Conservation (phyloP, 2,113 vertebrate genomes). For the Redunca redunca region DNA sequence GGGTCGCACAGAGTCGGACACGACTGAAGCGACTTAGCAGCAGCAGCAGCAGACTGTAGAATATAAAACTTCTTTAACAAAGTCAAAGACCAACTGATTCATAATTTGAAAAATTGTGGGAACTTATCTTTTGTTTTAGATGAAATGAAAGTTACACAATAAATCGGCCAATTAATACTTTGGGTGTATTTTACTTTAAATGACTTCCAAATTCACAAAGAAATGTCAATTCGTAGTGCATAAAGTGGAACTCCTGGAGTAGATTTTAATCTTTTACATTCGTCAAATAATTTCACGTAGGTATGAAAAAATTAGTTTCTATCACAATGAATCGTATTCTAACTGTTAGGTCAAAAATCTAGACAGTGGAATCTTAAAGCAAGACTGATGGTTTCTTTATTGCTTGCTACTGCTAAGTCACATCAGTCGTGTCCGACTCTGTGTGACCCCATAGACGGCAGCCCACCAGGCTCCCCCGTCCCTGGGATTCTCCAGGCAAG, state of each 20-base stretch:
- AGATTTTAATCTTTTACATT: not conserved
- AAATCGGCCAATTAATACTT: not conserved
- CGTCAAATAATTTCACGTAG: not conserved
- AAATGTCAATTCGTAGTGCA: not conserved
- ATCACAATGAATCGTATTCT: not conserved
- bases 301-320: not conserved
- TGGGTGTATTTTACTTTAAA: not conserved
- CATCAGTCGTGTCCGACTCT: no score
- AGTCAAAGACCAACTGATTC: not conserved
- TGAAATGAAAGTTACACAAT: not conserved
- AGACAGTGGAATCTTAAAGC: conserved; percentile 2
- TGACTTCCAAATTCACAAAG: not conserved
- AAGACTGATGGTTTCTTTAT: not conserved
- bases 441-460: no score
- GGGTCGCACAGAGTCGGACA: no score
- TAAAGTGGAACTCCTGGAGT: not conserved
- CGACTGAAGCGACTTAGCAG: no score
- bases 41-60: not conserved
- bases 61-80: conserved; percentile 1
- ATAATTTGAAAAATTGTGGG: not conserved
- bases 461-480: no score
- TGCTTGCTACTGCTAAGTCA: not conserved
- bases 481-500: no score
- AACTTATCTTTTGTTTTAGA: not conserved
- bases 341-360: not conserved